phyloP scores from a whole-genome alignment of 1,140 invertebrate species.

The Papilio helenus region DNA sequence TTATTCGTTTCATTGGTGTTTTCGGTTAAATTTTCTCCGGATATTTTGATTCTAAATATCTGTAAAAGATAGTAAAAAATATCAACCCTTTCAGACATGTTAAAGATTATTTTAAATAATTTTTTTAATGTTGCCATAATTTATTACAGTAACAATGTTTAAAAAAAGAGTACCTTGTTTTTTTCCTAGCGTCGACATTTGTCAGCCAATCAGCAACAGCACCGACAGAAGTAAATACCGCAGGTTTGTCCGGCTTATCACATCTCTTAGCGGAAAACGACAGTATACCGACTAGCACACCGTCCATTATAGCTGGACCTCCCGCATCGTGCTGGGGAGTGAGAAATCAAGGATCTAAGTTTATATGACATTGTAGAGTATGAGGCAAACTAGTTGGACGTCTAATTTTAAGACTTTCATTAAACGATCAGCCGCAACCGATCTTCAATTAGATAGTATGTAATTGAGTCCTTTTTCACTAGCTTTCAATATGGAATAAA shows the following conservation, averaged over 20 bases:
- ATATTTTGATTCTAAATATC: constrained; percentile 47
- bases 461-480: no score
- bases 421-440: no score
- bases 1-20: constrained; percentile 65
- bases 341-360: neutral
- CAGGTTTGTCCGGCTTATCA: constrained; percentile 65
- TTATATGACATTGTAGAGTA: neutral
- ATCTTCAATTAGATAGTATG: no score
- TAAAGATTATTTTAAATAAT: neutral
- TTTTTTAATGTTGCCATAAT: neutral
- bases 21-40: constrained; percentile 43
- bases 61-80: constrained; percentile 50
- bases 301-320: constrained; percentile 68
- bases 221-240: constrained; percentile 66
- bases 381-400: no score
- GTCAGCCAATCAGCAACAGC: constrained; percentile 58
- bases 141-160: neutral
- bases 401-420: no score
- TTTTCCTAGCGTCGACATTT: constrained; percentile 48
- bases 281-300: constrained; percentile 60
- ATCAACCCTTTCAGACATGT: constrained; percentile 3
- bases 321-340: constrained; percentile 67
- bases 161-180: constrained; percentile 39
- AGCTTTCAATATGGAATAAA: no score
- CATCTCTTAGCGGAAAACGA: constrained; percentile 71